Percentiles rank a stretch among this genome's conserved stretches.
Evolutionary conservation across 2,797 vertebrate species (phyloP).

Genomic region (Glossophaga mutica): DNA sequence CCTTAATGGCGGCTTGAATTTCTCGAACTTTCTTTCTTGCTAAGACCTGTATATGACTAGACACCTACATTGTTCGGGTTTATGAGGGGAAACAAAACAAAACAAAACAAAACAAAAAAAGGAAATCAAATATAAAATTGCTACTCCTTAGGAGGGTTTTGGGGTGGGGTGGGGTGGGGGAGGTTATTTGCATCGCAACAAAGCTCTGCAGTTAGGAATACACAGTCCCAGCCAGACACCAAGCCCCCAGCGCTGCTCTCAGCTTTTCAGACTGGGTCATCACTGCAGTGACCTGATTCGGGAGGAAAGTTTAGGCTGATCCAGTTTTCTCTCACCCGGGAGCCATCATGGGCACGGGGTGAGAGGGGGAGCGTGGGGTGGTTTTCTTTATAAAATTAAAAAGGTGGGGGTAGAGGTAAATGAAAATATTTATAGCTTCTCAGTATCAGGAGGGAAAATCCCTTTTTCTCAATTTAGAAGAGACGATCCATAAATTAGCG

Average conservation of each 20-base stretch:
- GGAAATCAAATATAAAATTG: constrained; percentile 87
- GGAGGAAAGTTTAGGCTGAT: constrained; percentile 70
- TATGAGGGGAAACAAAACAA: constrained; percentile 83
- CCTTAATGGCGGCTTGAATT: constrained; percentile 99
- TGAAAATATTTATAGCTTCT: constrained; percentile 64
- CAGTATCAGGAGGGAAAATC: constrained; percentile 54
- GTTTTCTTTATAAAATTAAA: constrained; percentile 53
- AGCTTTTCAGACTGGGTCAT: constrained; percentile 85
- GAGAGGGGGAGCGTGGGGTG: not conserved
- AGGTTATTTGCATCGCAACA: constrained; percentile 85
- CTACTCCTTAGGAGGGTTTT: constrained; percentile 74
- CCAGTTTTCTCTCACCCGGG: constrained; percentile 52
- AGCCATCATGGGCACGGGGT: constrained; percentile 46
- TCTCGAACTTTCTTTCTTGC: constrained; percentile 99
- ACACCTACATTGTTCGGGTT: constrained; percentile 96
- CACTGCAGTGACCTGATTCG: constrained; percentile 88
- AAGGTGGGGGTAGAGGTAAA: constrained; percentile 52
- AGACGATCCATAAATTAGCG: constrained; percentile 72
- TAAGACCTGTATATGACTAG: constrained; percentile 99
- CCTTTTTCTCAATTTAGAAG: constrained; percentile 60
- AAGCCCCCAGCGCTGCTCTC: constrained; percentile 84
- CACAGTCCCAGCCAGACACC: constrained; percentile 86
- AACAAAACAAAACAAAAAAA: constrained; percentile 81
- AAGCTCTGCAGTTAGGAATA: constrained; percentile 85
- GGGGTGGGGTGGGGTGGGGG: constrained; percentile 43